These are phyloP conservation scores for Carassius gibelio DNA, from an alignment of 2,113 vertebrate genomes.

Conservation along the genomic window DNA sequence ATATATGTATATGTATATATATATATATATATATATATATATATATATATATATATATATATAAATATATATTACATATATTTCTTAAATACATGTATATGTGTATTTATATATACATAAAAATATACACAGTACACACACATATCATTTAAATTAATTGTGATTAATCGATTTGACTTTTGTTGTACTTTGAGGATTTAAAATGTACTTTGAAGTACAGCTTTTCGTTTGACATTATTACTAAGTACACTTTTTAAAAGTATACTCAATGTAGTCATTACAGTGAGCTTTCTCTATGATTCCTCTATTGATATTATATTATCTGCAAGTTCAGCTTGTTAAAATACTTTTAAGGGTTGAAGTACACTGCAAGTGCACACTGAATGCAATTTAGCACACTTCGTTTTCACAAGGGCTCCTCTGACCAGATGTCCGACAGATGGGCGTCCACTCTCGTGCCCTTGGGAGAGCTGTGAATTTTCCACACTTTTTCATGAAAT, in stretches of 20 bases:
- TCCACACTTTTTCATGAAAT: constrained; percentile 16
- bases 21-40: too few species aligned
- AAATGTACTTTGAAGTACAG: background rate
- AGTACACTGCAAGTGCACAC: background rate
- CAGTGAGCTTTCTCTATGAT: background rate
- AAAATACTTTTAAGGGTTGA: background rate
- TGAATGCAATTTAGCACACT: background rate
- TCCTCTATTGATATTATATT: background rate
- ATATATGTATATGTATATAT: too few species aligned
- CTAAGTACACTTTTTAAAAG: background rate
- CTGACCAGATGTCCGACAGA: constrained; percentile 69
- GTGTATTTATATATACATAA: too few species aligned
- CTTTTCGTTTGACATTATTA: background rate
- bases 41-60: too few species aligned
- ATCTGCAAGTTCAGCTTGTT: background rate
- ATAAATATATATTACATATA: too few species aligned
- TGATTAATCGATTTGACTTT: background rate
- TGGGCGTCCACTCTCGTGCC: constrained; percentile 62
- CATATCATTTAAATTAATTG: too few species aligned
- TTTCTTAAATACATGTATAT: too few species aligned
- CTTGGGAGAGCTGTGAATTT: constrained; percentile 57
- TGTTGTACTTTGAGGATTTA: background rate
- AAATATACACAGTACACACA: too few species aligned
- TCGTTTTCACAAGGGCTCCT: constrained; percentile 41
- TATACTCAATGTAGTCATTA: background rate